Evolutionary conservation across 2,797 vertebrate genomes (phyloP).

Genomic region (Thripadectes ignobilis): DNA sequence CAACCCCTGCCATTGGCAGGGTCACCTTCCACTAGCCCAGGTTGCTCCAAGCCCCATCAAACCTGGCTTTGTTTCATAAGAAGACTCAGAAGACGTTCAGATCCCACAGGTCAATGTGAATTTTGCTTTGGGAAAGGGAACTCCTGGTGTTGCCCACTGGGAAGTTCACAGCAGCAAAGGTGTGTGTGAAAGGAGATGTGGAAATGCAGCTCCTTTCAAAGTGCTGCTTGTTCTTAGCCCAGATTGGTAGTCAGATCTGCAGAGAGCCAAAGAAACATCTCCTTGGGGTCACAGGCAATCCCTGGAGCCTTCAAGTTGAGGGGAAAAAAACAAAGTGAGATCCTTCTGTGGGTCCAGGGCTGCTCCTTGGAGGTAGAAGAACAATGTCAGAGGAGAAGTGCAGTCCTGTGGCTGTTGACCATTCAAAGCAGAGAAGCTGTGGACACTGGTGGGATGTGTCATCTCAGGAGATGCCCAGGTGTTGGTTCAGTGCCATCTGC

Average conservation of each 20-base stretch:
- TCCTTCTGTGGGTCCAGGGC: neutral
- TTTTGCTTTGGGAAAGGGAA: neutral
- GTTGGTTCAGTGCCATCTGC: neutral
- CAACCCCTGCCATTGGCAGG: neutral
- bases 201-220: neutral
- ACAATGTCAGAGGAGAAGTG: neutral
- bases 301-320: neutral
- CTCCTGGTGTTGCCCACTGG: neutral
- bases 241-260: neutral
- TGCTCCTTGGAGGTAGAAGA: neutral
- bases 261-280: rapidly evolving
- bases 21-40: neutral
- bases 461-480: neutral
- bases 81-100: neutral
- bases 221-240: neutral
- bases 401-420: neutral
- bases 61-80: neutral
- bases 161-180: neutral
- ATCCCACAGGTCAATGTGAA: neutral
- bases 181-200: neutral
- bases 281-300: neutral
- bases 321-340: neutral
- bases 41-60: rapidly evolving
- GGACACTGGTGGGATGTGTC: rapidly evolving
- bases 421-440: neutral